Base-by-base conservation (phyloP, 2,888 invertebrate species). In the Amphiduros pacificus region DNA sequence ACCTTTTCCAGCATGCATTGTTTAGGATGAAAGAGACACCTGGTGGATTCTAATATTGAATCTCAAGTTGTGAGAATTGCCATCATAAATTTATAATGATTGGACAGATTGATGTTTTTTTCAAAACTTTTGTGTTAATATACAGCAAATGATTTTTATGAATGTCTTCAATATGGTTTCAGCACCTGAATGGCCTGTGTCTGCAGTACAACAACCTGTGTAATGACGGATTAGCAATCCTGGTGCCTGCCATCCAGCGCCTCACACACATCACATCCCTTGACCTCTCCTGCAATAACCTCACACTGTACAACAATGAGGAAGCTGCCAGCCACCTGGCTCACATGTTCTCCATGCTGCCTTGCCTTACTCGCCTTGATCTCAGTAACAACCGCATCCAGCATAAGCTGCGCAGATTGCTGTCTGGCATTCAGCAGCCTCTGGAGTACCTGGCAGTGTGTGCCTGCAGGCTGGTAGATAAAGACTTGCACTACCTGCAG, bases 241-340 rank as follows among this genome's bases (percentile, higher is more conserved):
- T 80, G 29, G 72, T 67, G 11, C 77, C 78, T 32, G 61, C 66
- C 9, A 61, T 80, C 3, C 63, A 73, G 49, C 66, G 59, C 2
- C 68, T 77, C 60, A 68, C 67, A n/a, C 69, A 71, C 22, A 64
- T 80, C 5, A 74, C 74, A 9, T 68, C 76, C n/a, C 68, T 80
- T 11, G 80, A 80, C 60, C 67, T 80, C 11, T 77, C 78, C 27
- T 77, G 77, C 63, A 80, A 80, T 70, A 70, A 71, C 48, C 73
- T 79, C 40, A 68, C 68, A 22, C 54, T 77, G 28, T 70, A 64
- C 32, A 65, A 71, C 50, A 71, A 72, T 60, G 71, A 74, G 41
- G 55, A 61, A 0, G 64, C 72, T 20, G 70, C 69, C 56, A 41
- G 31, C 27, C 28, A 60, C 17, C 56, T 78, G 61, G 61, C 67